Conservation (phyloP, 1,140 invertebrate genomes). For the Penaeus vannamei region DNA sequence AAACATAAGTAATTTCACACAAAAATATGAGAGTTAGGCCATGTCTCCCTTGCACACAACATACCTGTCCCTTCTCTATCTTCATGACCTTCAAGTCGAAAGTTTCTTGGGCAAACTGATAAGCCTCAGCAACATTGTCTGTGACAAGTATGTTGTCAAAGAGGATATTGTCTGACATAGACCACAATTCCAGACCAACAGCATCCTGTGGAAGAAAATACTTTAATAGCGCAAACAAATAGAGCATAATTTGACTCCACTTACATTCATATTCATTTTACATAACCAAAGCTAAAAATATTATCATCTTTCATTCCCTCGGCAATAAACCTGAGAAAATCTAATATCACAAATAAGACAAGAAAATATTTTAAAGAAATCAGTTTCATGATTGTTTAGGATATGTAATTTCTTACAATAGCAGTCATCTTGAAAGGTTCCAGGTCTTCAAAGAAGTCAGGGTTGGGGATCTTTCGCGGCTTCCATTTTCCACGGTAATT, state of each 20-base stretch:
- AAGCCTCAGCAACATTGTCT: conserved; percentile 84
- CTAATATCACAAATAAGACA: too few relatives aligned
- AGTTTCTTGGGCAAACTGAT: conserved; percentile 86
- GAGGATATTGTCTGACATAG: conserved; percentile 93
- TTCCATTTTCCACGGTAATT: conserved; percentile 96
- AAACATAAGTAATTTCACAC: background rate
- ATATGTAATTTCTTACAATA: conserved; percentile 81
- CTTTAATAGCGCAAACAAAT: conserved; percentile 5
- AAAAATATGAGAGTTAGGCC: background rate
- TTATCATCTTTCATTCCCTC: too few relatives aligned
- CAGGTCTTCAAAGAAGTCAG: conserved; percentile 93
- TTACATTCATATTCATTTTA: background rate
- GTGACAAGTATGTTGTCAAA: conserved; percentile 97
- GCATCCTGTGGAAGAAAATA: conserved; percentile 79
- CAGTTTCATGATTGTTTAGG: conserved; percentile 67
- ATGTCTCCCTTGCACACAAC: background rate
- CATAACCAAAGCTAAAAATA: too few relatives aligned
- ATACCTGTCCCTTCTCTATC: conserved; percentile 66
- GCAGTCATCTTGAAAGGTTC: conserved; percentile 92
- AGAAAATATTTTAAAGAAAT: too few relatives aligned
- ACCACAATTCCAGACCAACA: conserved; percentile 97
- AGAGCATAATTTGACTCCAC: background rate
- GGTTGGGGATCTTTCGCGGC: conserved; percentile 89
- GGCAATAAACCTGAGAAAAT: too few relatives aligned
- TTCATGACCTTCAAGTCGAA: conserved; percentile 84